Evolutionary conservation across 1,140 invertebrate species (phyloP), one percentile per base, ranked within the genome.

Genomic region (Eurytemora carolleeae): DNA sequence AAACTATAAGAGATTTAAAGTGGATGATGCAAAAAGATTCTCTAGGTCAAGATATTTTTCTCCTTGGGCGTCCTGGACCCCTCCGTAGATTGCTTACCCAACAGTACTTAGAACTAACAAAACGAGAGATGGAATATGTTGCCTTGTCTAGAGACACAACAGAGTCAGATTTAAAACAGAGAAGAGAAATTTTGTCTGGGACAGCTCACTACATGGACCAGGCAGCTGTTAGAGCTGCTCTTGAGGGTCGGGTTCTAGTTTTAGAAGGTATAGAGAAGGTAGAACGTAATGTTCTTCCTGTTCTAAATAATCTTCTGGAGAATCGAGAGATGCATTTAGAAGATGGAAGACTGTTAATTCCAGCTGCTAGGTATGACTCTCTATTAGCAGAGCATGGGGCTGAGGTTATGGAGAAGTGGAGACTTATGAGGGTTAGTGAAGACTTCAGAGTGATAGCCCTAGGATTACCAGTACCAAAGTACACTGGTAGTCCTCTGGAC

Each of bases 321-420:
- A 98, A 98, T 74, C 76, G 93, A 57, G 93, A 98, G 74, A 96
- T 98, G 91, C 88, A 97, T 72, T 75, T 98, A 53, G 94, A 98
- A 76, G 92, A 96, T 79, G 94, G 94, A 0, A 75, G 91, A 65
- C 91, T 96, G 72, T 76, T 98, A 17, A 84, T 98, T 68, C 80
- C 87, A 1, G 81, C 88, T 22, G 71, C 17, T 79, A 79, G 89
- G 74, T 98, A 93, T 71, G 91, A 98, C 70, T 87, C 89, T 74
- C 75, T 98, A 12, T 71, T 92, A 3, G 69, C 63, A 53, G 64
- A 66, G 12, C 63, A 67, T 69, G 79, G 79, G 3, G 71, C 79
- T 66, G 78, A 84, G 65, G 84, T 91, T 69, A 72, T 97, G n/a
- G 78, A 89, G 60, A 75, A 75, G 59, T 89, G 87, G 85, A 84